Evolutionary conservation across 2,113 vertebrate genomes (phyloP).

Genomic region (Hymenochirus boettgeri): DNA sequence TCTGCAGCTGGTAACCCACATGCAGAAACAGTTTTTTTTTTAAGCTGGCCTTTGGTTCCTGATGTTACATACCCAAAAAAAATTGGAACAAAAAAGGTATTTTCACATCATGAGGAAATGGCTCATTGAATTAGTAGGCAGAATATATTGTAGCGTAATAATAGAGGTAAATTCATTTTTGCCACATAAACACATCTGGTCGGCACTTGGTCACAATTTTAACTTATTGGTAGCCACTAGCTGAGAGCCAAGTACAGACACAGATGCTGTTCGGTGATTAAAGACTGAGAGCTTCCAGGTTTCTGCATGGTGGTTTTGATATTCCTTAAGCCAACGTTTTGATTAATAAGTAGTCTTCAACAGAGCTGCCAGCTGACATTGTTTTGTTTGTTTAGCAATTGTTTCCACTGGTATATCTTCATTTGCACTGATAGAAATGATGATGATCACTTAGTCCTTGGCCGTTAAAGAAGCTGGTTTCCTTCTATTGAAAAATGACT

Average conservation of each 20-base stretch:
- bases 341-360: slow-evolving; percentile 43
- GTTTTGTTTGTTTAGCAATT: slow-evolving; percentile 37
- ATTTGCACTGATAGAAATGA: slow-evolving; percentile 34
- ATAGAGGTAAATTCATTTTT: slow-evolving; percentile 41
- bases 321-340: slow-evolving; percentile 38
- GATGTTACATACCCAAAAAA: slow-evolving; percentile 4
- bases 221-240: slow-evolving; percentile 36
- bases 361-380: slow-evolving; percentile 36
- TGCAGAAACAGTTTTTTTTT: slow-evolving; percentile 12
- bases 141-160: slow-evolving; percentile 34
- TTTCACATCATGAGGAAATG: slow-evolving; percentile 32
- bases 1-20: slow-evolving; percentile 30
- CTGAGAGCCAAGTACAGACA: slow-evolving; percentile 36
- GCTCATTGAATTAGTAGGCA: slow-evolving; percentile 38
- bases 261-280: slow-evolving; percentile 41
- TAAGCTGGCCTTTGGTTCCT: slow-evolving; percentile 19
- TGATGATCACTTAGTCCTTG: slow-evolving; percentile 32
- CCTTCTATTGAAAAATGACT: slow-evolving; percentile 23
- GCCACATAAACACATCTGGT: slow-evolving; percentile 41
- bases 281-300: slow-evolving; percentile 36
- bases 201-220: slow-evolving; percentile 31
- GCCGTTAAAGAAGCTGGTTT: background rate
- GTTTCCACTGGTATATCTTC: slow-evolving; percentile 40
- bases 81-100: slow-evolving; percentile 27
- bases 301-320: slow-evolving; percentile 41